Evolutionary conservation across 2,113 vertebrate species (phyloP).

Genomic region (Eupsittula cactorum): DNA sequence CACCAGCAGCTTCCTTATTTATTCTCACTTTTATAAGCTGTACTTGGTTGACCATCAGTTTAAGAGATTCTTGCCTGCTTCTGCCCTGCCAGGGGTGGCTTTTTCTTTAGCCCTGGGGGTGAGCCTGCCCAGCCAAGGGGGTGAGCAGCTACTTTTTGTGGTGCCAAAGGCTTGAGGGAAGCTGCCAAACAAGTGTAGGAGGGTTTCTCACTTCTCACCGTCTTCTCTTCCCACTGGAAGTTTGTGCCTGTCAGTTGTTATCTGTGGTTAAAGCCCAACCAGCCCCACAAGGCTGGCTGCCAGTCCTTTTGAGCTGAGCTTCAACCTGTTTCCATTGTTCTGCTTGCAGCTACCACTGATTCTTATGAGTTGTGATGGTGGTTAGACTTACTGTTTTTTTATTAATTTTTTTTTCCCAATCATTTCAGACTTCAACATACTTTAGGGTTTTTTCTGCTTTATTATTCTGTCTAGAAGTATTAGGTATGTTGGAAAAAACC

Average conservation of each 20-base stretch:
- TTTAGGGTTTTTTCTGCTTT: not conserved
- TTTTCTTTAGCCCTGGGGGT: not conserved
- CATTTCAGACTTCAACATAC: not conserved
- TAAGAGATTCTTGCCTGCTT: not conserved
- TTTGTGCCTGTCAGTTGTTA: not conserved
- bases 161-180: not conserved
- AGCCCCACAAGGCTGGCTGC: not conserved
- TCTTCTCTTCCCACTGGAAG: not conserved
- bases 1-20: not conserved
- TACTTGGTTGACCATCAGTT: not conserved
- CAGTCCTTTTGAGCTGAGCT: not conserved
- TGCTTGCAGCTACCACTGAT: not conserved
- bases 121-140: not conserved
- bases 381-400: not conserved
- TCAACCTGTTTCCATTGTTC: not conserved
- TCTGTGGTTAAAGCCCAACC: not conserved
- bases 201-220: not conserved
- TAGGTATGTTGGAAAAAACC: not conserved
- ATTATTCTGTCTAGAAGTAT: not conserved
- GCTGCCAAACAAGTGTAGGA: not conserved
- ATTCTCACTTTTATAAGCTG: not conserved
- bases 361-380: not conserved
- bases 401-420: not conserved
- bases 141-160: accelerated
- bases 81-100: not conserved